Evolutionary conservation across 1,140 invertebrate species (phyloP), one percentile per base, ranked within the genome.

Genomic region (Nasonia giraulti): DNA sequence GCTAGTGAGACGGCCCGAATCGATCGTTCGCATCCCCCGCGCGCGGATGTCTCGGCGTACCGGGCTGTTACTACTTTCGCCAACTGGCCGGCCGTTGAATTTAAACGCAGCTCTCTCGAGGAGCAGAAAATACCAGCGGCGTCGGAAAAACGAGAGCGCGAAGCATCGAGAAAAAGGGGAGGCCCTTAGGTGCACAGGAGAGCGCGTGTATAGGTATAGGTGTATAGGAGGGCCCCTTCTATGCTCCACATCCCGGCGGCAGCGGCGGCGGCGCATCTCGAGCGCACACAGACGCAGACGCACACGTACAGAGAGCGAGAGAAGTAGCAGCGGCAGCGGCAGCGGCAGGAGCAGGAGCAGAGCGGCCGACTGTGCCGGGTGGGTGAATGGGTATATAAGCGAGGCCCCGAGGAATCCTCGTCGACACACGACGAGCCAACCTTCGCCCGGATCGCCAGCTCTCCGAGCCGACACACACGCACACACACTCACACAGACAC

Each of bases 321-420:
- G 55, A 62, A 62, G 55, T 62, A 20, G 1, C 55, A 62, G 17
- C 55, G n/a, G 17, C 47, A 44, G 40, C 40, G 8, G 40, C 40
- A 44, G 40, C 7, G 2, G 40, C 40, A n/a, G 40, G 1, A 44
- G 33, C 33, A 37, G 33, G 33, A 37, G 76, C 76, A 7, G 40
- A 31, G n/a, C 76, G 23, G 69, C 74, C 85, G 50, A 76, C 76
- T 81, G 83, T 81, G 83, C 66, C 82, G 86, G 90, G 90, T 91
- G 90, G 91, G 91, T 89, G 89, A 90, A 89, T 86, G 91, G 90
- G 91, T 93, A 93, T 93, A 93, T 92, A 93, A 93, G 90, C 91
- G 88, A 88, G 89, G 90, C 89, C 91, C 89, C 90, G 89, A 86
- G 87, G 88, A 91, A 90, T 92, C 89, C 87, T 88, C 87, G 90